These are phyloP conservation scores for Macaria liturata DNA, from an alignment of 2,888 invertebrate species.

Conservation along the genomic window DNA sequence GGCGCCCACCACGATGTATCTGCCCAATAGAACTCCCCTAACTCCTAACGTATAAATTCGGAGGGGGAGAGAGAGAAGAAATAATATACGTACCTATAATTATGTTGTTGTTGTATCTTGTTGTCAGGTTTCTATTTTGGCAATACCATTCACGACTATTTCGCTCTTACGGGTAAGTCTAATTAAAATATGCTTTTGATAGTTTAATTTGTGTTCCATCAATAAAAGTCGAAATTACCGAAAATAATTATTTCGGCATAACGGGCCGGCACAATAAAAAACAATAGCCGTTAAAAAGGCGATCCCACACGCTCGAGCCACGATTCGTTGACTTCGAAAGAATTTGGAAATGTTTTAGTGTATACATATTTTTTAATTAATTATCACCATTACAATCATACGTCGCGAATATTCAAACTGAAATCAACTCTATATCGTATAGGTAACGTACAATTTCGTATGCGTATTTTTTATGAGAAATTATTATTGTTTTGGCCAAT, in stretches of 20 bases:
- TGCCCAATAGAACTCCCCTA: too few species aligned
- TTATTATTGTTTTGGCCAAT: conserved; percentile 73
- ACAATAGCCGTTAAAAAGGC: conserved; percentile 56
- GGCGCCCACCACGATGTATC: too few species aligned
- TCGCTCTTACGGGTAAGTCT: too few species aligned
- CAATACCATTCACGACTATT: too few species aligned
- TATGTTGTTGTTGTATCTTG: too few species aligned
- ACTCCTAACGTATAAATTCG: too few species aligned
- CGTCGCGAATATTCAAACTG: conserved; percentile 27
- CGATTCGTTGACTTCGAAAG: conserved; percentile 69
- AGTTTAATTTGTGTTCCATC: conserved; percentile 12
- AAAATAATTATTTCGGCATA: conserved; percentile 48
- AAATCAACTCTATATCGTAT: conserved; percentile 41
- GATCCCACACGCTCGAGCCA: conserved; percentile 56
- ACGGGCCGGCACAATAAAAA: conserved; percentile 43
- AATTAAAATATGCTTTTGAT: not conserved
- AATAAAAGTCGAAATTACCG: conserved; percentile 44
- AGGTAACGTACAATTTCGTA: conserved; percentile 43
- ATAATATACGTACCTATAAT: too few species aligned
- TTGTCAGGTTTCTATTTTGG: too few species aligned
- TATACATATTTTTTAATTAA: conserved; percentile 76
- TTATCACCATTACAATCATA: conserved; percentile 62
- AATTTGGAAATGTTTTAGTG: conserved; percentile 74
- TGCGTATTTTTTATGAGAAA: conserved; percentile 57
- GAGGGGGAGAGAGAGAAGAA: too few species aligned